Evolutionary conservation across 35 echinoderm and acorn worm genomes (phyloP).

Genomic region (Diadema setosum): DNA sequence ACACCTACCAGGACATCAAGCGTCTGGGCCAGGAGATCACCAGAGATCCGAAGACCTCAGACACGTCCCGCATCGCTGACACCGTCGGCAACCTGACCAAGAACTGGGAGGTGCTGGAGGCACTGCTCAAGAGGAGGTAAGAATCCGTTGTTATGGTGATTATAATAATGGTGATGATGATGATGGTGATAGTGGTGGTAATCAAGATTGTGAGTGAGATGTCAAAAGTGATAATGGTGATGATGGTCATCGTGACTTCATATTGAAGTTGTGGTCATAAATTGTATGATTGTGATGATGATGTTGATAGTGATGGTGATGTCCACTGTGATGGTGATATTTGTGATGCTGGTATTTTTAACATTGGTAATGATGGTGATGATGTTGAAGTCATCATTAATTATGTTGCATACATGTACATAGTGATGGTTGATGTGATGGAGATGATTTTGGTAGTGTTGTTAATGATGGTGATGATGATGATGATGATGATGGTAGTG

Average conservation of each 20-base stretch:
- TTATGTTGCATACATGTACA: no score
- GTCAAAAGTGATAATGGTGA: background rate
- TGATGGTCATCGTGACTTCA: no score
- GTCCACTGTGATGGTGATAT: background rate
- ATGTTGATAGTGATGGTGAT: background rate
- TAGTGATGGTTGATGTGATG: no score
- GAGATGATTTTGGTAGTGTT: no score
- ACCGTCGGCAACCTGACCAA: conserved; percentile 85
- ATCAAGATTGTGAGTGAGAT: no score
- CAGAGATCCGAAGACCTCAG: conserved; percentile 74
- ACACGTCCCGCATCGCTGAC: conserved; percentile 70
- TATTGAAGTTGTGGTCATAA: background rate
- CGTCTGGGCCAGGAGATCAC: conserved; percentile 87
- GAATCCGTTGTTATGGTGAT: background rate
- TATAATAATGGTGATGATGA: background rate
- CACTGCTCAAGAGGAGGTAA: conserved; percentile 84
- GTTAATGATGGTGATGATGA: no score
- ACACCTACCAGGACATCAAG: conserved; percentile 94
- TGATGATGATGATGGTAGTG: background rate
- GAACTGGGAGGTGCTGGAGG: conserved; percentile 92
- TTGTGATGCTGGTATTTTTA: background rate
- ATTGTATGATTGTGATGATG: background rate
- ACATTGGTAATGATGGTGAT: background rate
- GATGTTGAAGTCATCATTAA: no score
- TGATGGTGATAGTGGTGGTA: background rate